A percentile compares a stretch with the other conserved stretches of the same genome.
phyloP scores from a whole-genome alignment of 2,888 invertebrate species.

The Agrotis clavis region DNA sequence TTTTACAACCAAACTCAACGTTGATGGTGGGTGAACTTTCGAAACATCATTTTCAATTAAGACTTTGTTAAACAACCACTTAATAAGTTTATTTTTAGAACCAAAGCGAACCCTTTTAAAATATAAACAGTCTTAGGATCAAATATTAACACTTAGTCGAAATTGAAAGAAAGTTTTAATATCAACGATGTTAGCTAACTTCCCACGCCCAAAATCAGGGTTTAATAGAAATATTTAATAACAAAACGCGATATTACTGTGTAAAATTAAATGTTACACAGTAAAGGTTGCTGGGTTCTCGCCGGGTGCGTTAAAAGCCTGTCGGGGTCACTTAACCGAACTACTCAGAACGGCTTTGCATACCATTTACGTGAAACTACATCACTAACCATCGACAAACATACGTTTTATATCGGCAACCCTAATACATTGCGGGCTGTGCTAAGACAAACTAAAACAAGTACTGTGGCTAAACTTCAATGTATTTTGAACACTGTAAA shows the following conservation, averaged over 20 bases:
- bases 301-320: constrained; percentile 74
- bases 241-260: constrained; percentile 49
- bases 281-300: constrained; percentile 36
- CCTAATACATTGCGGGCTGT: constrained; percentile 50
- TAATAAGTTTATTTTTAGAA: background rate
- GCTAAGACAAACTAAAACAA: constrained; percentile 4
- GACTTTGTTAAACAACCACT: background rate
- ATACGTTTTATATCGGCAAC: constrained; percentile 32
- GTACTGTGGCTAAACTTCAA: constrained; percentile 25
- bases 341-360: constrained; percentile 58
- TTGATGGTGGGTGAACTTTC: background rate
- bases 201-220: constrained; percentile 35
- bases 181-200: constrained; percentile 30
- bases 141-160: constrained; percentile 7
- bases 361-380: constrained; percentile 61
- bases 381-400: constrained; percentile 53
- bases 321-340: constrained; percentile 70
- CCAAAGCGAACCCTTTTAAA: background rate
- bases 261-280: constrained; percentile 59
- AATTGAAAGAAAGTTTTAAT: constrained; percentile 34
- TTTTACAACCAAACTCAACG: background rate
- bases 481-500: constrained; percentile 45
- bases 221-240: constrained; percentile 53
- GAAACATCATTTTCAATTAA: background rate
- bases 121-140: background rate